These are phyloP conservation scores for Sarcophaga rosellei DNA, from an alignment of 2,888 invertebrate genomes.

Conservation along the genomic window DNA sequence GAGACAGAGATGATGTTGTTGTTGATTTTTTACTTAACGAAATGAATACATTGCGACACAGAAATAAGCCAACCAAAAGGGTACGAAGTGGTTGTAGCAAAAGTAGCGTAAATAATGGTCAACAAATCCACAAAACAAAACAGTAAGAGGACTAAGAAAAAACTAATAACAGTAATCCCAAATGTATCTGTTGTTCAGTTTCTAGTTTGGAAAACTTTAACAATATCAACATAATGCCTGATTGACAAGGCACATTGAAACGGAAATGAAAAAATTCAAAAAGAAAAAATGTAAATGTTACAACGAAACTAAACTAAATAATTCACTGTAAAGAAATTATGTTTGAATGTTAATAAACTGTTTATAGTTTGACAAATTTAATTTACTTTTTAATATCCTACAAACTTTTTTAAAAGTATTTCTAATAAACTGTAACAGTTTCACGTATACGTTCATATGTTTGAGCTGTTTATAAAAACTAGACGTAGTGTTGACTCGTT, in stretches of 20 bases:
- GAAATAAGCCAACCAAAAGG: constrained; percentile 38
- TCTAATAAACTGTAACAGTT: too few species aligned
- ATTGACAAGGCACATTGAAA: background rate
- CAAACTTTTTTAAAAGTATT: too few species aligned
- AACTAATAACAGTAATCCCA: constrained; percentile 31
- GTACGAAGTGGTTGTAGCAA: constrained; percentile 44
- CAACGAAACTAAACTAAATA: background rate
- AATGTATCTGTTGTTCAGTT: constrained; percentile 37
- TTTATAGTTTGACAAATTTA: too few species aligned
- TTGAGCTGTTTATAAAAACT: too few species aligned
- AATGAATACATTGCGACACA: constrained; percentile 36
- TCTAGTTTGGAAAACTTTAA: constrained; percentile 49
- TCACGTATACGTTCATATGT: too few species aligned
- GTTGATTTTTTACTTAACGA: constrained; percentile 46
- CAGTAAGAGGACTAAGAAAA: constrained; percentile 10
- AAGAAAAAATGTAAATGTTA: background rate
- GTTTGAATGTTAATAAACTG: too few species aligned
- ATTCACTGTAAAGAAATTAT: too few species aligned
- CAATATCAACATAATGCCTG: constrained; percentile 24
- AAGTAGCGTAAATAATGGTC: constrained; percentile 54
- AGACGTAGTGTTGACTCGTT: too few species aligned
- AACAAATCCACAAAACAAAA: constrained; percentile 24
- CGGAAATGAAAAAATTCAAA: background rate
- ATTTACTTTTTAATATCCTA: too few species aligned
- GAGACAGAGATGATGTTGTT: background rate